Percentiles rank a stretch among this genome's conserved stretches.
phyloP scores from a whole-genome alignment of 2,797 vertebrate genomes.

The Alectoris magna region DNA sequence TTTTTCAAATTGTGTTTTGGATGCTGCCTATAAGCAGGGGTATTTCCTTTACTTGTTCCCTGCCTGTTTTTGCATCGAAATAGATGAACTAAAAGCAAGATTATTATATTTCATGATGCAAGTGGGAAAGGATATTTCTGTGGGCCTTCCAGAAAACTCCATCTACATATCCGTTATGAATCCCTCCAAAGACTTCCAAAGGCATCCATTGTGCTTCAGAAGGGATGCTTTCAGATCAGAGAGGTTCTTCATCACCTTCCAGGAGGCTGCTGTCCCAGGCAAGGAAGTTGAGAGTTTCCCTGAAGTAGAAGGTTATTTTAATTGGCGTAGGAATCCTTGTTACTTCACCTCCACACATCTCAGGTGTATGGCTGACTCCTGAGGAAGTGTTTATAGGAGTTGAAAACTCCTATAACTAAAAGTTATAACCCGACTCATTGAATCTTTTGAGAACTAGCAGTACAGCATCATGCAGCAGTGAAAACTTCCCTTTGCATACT shows the following conservation, averaged over 20 bases:
- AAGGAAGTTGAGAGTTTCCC: neutral
- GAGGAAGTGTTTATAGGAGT: neutral
- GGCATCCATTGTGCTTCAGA: neutral
- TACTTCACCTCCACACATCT: neutral
- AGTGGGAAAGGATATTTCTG: constrained; percentile 10
- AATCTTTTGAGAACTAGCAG: neutral
- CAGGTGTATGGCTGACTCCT: neutral
- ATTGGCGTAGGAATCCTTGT: neutral
- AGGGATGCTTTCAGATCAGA: neutral
- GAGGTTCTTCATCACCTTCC: neutral
- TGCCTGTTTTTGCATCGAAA: neutral
- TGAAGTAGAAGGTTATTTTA: neutral
- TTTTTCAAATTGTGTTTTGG: neutral
- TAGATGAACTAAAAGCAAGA: constrained; percentile 5
- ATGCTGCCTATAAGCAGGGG: constrained; percentile 32
- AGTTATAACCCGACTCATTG: neutral
- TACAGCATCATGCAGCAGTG: neutral
- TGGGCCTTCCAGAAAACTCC: constrained; percentile 23
- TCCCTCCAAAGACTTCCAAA: neutral
- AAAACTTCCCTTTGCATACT: neutral
- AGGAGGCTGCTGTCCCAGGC: neutral
- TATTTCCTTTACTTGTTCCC: constrained; percentile 1
- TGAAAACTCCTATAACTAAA: neutral
- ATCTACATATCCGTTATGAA: neutral
- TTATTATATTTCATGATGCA: neutral